phyloP scores from a whole-genome alignment of 1,140 invertebrate species.

The Theocolax elegans region DNA sequence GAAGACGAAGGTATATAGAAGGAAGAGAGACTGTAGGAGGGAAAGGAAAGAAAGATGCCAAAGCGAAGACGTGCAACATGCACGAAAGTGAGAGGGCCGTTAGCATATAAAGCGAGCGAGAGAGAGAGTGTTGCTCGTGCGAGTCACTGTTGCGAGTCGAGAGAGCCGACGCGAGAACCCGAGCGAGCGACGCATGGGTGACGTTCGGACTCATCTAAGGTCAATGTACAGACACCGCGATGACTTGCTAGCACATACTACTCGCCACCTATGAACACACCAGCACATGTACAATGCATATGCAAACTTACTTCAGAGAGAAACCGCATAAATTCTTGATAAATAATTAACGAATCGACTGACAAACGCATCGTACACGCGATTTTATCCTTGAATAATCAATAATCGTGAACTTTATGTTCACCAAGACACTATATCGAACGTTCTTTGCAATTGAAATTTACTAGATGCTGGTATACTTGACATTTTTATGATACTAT shows the following conservation, averaged over 20 bases:
- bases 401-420: no score
- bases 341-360: no score
- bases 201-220: background rate
- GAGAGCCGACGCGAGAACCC: background rate
- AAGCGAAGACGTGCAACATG: background rate
- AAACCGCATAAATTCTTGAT: no score
- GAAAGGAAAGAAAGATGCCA: background rate
- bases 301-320: no score
- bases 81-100: conserved; percentile 36
- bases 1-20: background rate
- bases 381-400: no score
- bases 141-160: background rate
- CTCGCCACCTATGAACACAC: no score
- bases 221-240: conserved; percentile 20
- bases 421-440: no score
- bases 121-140: conserved; percentile 3
- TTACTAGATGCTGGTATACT: no score
- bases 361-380: no score
- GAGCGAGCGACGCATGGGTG: background rate
- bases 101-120: conserved; percentile 24
- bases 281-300: no score
- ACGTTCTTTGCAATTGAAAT: no score
- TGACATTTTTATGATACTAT: no score
- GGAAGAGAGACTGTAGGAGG: background rate
- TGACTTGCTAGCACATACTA: conserved; percentile 6